Conservation (phyloP, 64 coral and sea anemone species). For the Anthopleura sola region DNA sequence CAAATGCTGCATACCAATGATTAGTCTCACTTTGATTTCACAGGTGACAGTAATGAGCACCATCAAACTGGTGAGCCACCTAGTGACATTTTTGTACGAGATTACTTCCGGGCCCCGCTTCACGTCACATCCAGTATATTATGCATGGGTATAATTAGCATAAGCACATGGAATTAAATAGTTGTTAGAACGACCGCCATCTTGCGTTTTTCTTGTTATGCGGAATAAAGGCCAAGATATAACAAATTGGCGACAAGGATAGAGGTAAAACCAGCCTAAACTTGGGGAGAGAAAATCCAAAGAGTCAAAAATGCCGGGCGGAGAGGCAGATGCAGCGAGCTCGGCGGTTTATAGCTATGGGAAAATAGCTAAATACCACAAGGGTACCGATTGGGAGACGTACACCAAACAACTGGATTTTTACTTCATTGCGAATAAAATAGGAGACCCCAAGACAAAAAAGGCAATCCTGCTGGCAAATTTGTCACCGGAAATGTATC, state of each 20-base stretch:
- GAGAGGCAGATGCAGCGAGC: background rate
- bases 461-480: slow-evolving; percentile 31
- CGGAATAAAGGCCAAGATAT: too few species aligned
- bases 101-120: too few species aligned
- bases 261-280: too few species aligned
- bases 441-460: background rate
- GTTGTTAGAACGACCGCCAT: too few species aligned
- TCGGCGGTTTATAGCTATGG: background rate
- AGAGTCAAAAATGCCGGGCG: background rate
- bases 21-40: background rate
- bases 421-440: slow-evolving; percentile 17
- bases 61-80: background rate
- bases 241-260: too few species aligned
- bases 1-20: background rate
- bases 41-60: background rate
- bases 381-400: slow-evolving; percentile 28
- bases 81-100: background rate
- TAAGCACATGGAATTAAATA: too few species aligned
- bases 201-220: too few species aligned
- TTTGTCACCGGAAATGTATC: slow-evolving; percentile 22
- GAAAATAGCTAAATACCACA: slow-evolving; percentile 20
- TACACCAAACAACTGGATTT: slow-evolving; percentile 36
- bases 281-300: too few species aligned
- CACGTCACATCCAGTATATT: too few species aligned
- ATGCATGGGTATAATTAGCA: too few species aligned